Conservation (phyloP, 2,797 vertebrate species). For the Halcyon smyrnensis region DNA sequence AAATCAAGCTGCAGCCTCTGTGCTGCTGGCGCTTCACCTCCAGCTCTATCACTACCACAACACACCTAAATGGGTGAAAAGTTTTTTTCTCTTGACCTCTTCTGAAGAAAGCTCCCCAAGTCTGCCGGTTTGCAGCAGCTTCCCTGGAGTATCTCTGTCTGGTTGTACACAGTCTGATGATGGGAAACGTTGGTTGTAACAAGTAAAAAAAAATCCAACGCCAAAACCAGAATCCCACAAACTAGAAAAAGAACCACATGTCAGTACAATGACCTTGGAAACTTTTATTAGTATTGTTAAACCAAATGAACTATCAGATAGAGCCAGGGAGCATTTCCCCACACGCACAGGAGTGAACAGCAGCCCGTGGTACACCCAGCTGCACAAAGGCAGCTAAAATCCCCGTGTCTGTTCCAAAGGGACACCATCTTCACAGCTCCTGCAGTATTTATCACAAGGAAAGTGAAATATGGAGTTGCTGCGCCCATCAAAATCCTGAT, state of each 20-base stretch:
- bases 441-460: neutral
- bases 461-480: neutral
- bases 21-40: neutral
- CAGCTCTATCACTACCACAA: neutral
- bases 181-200: rapidly evolving
- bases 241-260: neutral
- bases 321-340: neutral
- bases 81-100: neutral
- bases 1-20: neutral
- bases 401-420: neutral
- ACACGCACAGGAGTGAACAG: rapidly evolving
- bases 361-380: rapidly evolving
- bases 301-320: neutral
- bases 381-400: neutral
- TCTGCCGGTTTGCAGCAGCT: neutral
- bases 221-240: neutral
- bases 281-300: constrained; percentile 7
- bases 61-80: neutral
- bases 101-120: neutral
- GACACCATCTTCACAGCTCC: neutral
- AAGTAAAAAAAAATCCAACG: neutral
- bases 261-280: neutral
- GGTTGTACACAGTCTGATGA: rapidly evolving
- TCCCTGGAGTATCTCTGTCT: neutral
- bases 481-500: neutral